phyloP scores from a whole-genome alignment of 2,113 vertebrate species.

The Stomatorhinus ivindoensis region DNA sequence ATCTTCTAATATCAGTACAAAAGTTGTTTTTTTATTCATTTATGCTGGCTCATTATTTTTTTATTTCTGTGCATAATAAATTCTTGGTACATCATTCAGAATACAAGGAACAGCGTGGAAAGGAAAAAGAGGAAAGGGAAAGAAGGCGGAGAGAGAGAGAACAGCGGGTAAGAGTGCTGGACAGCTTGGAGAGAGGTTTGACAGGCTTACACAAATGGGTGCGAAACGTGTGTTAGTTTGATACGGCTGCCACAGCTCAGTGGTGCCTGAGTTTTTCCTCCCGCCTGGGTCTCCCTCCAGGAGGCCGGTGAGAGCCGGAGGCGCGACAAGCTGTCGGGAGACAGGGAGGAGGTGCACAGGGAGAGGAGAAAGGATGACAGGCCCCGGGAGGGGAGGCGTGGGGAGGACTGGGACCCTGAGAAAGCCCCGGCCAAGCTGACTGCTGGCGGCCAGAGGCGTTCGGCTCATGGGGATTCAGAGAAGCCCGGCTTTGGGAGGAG shows the following conservation, averaged over 20 bases:
- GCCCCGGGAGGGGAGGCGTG: conserved; percentile 37
- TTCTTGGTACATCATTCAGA: conserved; percentile 29
- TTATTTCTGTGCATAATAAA: neutral
- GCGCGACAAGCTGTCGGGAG: neutral
- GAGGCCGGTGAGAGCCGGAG: neutral
- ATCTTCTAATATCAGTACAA: neutral
- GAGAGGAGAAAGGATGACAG: conserved; percentile 32
- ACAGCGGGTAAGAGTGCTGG: conserved; percentile 31
- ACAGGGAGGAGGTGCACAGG: neutral
- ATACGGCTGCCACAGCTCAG: neutral
- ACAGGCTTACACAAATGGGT: too few species aligned
- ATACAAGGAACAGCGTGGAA: conserved; percentile 40
- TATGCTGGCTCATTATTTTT: neutral
- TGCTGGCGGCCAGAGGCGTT: conserved; percentile 24
- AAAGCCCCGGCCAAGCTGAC: conserved; percentile 16
- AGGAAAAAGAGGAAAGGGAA: conserved; percentile 48
- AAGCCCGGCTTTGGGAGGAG: conserved; percentile 29
- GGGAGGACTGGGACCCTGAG: conserved; percentile 39
- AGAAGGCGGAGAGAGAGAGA: conserved; percentile 43
- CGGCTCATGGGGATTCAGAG: conserved; percentile 10
- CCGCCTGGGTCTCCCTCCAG: neutral
- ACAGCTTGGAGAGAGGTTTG: neutral
- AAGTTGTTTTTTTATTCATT: neutral
- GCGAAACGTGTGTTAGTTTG: neutral
- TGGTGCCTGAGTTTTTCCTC: neutral